These are phyloP conservation scores for Acanthurus leucopareius DNA, from an alignment of 2,797 vertebrate species.

Conservation along the genomic window DNA sequence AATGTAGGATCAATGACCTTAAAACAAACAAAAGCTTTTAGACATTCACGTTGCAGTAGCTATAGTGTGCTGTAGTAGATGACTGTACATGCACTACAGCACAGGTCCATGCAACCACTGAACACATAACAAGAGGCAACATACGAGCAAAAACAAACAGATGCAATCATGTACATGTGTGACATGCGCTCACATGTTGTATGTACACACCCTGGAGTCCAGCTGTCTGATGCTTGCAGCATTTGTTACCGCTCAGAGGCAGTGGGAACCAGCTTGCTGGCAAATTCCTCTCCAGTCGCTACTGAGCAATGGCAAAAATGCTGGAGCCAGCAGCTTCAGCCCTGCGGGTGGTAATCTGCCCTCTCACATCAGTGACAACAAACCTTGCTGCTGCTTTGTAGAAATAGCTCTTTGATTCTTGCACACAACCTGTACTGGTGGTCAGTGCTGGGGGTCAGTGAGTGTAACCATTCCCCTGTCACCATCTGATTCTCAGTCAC, in stretches of 20 bases:
- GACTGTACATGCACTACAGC: too few relatives aligned
- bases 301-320: constrained; percentile 74
- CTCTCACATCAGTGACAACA: constrained; percentile 51
- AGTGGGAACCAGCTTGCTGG: constrained; percentile 61
- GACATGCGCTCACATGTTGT: constrained; percentile 1
- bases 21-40: not conserved
- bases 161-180: not conserved
- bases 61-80: too few relatives aligned
- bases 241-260: constrained; percentile 71
- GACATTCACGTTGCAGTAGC: too few relatives aligned
- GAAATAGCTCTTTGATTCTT: constrained; percentile 39
- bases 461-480: not conserved
- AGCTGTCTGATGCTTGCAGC: constrained; percentile 68
- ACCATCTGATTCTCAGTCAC: constrained; percentile 16
- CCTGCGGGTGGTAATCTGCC: constrained; percentile 56
- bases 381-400: constrained; percentile 49
- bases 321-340: constrained; percentile 61
- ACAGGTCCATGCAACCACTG: too few relatives aligned
- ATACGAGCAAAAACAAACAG: not conserved
- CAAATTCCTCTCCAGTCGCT: constrained; percentile 60
- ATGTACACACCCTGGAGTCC: constrained; percentile 40
- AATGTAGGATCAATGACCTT: not conserved
- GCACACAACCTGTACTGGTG: constrained; percentile 2
- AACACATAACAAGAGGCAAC: not conserved
- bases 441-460: constrained; percentile 10